Conservation (phyloP, 1,140 invertebrate species). For the Zaprionus tsacasi region DNA sequence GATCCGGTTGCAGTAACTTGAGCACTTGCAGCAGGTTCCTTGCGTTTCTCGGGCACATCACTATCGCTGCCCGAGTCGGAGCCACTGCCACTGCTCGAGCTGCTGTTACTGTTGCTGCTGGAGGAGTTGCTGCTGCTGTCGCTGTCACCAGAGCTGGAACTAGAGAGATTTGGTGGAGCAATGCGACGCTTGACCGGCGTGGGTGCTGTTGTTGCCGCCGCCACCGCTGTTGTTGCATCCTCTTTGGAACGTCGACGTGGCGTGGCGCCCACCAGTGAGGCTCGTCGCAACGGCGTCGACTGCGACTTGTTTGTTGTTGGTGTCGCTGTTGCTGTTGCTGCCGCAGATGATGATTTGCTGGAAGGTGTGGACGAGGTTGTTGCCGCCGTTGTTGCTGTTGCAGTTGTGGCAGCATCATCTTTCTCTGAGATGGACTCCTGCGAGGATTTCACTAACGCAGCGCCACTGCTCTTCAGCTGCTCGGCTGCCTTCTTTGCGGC, state of each 20-base stretch:
- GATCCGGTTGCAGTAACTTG: conserved; percentile 6
- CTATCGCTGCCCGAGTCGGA: conserved; percentile 57
- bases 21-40: conserved; percentile 8
- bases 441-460: conserved; percentile 85
- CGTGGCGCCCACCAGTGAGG: conserved; percentile 40
- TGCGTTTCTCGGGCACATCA: conserved; percentile 41
- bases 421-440: conserved; percentile 44
- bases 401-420: conserved; percentile 19
- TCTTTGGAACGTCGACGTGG: conserved; percentile 61
- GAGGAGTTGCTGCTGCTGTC: conserved; percentile 54
- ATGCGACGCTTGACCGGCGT: conserved; percentile 64
- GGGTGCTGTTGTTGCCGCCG: conserved; percentile 8
- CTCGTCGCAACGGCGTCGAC: conserved; percentile 39
- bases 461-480: conserved; percentile 92
- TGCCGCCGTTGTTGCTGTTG: background rate
- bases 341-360: conserved; percentile 8
- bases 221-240: conserved; percentile 28
- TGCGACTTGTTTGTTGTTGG: conserved; percentile 33
- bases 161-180: conserved; percentile 62
- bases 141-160: conserved; percentile 67
- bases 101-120: conserved; percentile 53
- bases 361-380: conserved; percentile 30
- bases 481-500: conserved; percentile 96
- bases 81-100: conserved; percentile 54
- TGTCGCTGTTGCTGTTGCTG: conserved; percentile 33